A percentile compares a stretch with the other conserved stretches of the same genome.
These are phyloP conservation scores for Natrix natrix DNA, from an alignment of 2,797 vertebrate species.

Conservation along the genomic window DNA sequence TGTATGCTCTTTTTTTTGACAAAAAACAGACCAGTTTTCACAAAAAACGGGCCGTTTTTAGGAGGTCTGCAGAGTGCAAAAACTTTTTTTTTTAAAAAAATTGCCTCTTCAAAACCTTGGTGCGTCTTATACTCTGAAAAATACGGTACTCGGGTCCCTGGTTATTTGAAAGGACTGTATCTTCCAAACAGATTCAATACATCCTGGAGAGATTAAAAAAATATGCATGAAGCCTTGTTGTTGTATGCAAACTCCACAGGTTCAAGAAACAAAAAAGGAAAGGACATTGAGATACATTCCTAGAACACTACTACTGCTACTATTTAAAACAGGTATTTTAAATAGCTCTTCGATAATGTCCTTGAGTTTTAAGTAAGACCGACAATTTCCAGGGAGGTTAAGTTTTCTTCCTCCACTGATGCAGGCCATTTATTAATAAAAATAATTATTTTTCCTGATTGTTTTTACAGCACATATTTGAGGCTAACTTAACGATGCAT, in stretches of 20 bases:
- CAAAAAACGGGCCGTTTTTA: too few relatives aligned
- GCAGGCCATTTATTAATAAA: not conserved
- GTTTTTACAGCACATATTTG: not conserved
- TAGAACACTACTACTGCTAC: constrained; percentile 18
- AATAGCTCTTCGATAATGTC: not conserved
- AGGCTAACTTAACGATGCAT: not conserved
- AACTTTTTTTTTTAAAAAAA: too few relatives aligned
- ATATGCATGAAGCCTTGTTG: constrained; percentile 70
- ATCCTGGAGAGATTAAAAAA: not conserved
- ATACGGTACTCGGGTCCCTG: not conserved
- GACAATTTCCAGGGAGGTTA: not conserved
- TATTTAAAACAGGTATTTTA: constrained; percentile 74
- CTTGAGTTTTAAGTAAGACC: not conserved
- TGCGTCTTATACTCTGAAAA: too few relatives aligned
- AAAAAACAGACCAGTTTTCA: too few relatives aligned
- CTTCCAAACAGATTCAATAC: not conserved
- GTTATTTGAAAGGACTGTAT: not conserved
- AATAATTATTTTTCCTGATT: not conserved
- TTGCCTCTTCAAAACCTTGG: too few relatives aligned
- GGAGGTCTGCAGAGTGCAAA: too few relatives aligned
- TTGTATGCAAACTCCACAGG: constrained; percentile 15
- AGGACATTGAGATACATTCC: constrained; percentile 5
- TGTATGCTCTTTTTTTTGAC: too few relatives aligned
- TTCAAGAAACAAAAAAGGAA: constrained; percentile 27
- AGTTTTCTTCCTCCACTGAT: not conserved